These are phyloP conservation scores for Rhamnusium bicolor DNA, from an alignment of 2,888 invertebrate genomes.

Conservation along the genomic window DNA sequence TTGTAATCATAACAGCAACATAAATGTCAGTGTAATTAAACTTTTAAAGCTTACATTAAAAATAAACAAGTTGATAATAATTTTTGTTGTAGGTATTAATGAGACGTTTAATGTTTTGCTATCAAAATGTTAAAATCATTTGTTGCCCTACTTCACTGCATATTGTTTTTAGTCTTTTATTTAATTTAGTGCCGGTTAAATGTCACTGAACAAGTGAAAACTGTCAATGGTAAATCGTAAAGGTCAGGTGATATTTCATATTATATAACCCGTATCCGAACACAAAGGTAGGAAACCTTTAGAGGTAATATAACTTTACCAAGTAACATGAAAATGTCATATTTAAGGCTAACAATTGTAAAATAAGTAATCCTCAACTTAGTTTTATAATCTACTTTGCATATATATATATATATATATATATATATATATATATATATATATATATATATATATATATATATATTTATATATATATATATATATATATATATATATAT, in stretches of 20 bases:
- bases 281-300: constrained; percentile 5
- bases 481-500: no score
- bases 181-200: constrained; percentile 44
- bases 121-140: constrained; percentile 44
- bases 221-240: constrained; percentile 52
- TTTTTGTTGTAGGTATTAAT: constrained; percentile 38
- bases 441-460: no score
- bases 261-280: constrained; percentile 46
- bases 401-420: no score
- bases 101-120: constrained; percentile 42
- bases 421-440: no score
- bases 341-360: background rate
- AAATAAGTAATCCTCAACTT: background rate
- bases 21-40: constrained; percentile 16
- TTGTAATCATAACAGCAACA: constrained; percentile 1
- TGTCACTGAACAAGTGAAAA: constrained; percentile 56
- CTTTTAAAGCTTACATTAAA: constrained; percentile 13
- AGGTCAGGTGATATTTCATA: constrained; percentile 54
- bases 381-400: background rate
- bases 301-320: background rate
- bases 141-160: constrained; percentile 31
- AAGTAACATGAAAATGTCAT: background rate
- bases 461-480: no score
- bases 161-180: constrained; percentile 34
- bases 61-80: constrained; percentile 16